Conservation (phyloP, 2,113 vertebrate species). For the Phylloscopus whistleri region DNA sequence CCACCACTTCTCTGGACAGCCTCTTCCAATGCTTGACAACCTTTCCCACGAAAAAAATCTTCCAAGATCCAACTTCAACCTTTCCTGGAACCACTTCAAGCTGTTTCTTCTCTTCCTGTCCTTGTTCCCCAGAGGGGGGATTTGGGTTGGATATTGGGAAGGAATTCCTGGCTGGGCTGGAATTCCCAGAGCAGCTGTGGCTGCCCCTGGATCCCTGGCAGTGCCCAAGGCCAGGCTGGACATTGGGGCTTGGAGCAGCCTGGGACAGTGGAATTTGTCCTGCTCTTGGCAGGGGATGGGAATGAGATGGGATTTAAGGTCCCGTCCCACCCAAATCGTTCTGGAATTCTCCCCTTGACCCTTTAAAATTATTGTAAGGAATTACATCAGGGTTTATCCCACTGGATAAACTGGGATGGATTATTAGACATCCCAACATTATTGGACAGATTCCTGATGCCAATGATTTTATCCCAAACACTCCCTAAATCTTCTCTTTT, state of each 20-base stretch:
- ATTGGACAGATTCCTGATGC: not conserved
- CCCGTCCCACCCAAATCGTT: not conserved
- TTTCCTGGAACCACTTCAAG: not conserved
- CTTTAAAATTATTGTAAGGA: not conserved
- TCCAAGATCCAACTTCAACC: not conserved
- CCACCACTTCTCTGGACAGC: not conserved
- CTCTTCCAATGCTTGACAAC: not conserved
- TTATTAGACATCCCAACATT: no score
- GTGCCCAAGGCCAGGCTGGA: not conserved
- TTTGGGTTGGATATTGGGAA: not conserved
- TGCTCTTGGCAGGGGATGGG: not conserved
- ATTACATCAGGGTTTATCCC: not conserved
- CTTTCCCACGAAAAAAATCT: not conserved
- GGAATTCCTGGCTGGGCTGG: not conserved
- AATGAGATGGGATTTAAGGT: not conserved
- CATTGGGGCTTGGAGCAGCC: not conserved
- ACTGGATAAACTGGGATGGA: not conserved
- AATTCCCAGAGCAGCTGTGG: not conserved
- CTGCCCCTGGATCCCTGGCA: not conserved
- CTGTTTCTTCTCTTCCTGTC: not conserved
- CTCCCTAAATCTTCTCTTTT: not conserved
- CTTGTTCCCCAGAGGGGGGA: not conserved
- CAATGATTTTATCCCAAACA: not conserved
- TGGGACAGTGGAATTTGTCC: not conserved
- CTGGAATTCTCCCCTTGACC: not conserved